Evolutionary conservation across 2,888 invertebrate species (phyloP).

Genomic region (Protodeltote pygarga): DNA sequence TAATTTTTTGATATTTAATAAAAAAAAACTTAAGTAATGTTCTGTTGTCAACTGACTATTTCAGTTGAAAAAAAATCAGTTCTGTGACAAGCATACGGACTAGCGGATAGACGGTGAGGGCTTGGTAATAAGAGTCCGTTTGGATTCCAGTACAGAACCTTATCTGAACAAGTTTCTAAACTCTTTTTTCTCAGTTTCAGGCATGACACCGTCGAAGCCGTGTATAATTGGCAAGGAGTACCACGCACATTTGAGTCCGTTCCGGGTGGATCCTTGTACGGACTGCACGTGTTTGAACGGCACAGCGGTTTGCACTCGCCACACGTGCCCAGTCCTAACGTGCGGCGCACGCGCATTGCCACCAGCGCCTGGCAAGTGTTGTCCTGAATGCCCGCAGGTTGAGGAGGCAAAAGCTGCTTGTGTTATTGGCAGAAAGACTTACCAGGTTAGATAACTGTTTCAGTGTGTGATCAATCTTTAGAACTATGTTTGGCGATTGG

Average conservation of each 20-base stretch:
- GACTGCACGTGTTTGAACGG: slow-evolving; percentile 93
- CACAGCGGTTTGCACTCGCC: slow-evolving; percentile 92
- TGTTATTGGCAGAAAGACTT: slow-evolving; percentile 88
- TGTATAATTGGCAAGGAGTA: slow-evolving; percentile 92
- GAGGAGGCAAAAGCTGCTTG: slow-evolving; percentile 90
- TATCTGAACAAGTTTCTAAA: too few relatives aligned
- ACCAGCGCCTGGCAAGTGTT: slow-evolving; percentile 90
- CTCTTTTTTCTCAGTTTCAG: slow-evolving; percentile 70
- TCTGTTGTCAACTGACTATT: too few relatives aligned
- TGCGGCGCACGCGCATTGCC: slow-evolving; percentile 92
- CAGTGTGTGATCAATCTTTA: too few relatives aligned
- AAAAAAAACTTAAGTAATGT: too few relatives aligned
- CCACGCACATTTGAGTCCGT: slow-evolving; percentile 88
- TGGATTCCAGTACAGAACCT: too few relatives aligned
- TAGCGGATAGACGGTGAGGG: too few relatives aligned
- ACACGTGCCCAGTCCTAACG: slow-evolving; percentile 95
- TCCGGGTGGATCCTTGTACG: slow-evolving; percentile 92
- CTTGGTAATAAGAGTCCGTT: too few relatives aligned
- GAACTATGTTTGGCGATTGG: too few relatives aligned
- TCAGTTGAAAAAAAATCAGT: too few relatives aligned
- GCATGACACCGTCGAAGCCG: slow-evolving; percentile 71
- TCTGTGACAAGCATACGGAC: too few relatives aligned
- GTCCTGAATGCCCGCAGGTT: slow-evolving; percentile 91
- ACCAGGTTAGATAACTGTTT: too few relatives aligned
- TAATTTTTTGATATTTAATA: too few relatives aligned